A percentile compares a stretch with the other conserved stretches of the same genome.
phyloP scores from a whole-genome alignment of 1,140 invertebrate genomes.

The Caenorhabditis latens region DNA sequence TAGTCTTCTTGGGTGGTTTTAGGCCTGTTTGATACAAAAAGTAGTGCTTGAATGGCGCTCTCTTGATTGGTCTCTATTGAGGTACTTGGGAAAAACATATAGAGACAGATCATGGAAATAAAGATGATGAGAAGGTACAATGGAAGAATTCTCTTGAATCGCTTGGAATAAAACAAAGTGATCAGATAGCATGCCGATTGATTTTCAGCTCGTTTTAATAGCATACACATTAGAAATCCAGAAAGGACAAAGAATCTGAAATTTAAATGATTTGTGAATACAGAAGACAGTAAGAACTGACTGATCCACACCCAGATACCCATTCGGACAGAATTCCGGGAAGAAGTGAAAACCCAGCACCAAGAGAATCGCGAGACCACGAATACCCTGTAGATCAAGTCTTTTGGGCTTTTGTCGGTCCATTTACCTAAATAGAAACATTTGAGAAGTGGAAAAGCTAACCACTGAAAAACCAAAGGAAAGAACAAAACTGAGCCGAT shows the following conservation, averaged over 20 bases:
- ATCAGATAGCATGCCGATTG: background rate
- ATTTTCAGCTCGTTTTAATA: slow-evolving; percentile 30
- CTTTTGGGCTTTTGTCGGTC: background rate
- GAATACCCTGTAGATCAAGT: slow-evolving; percentile 16
- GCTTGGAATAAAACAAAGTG: background rate
- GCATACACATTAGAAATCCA: slow-evolving; percentile 32
- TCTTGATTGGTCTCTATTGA: slow-evolving; percentile 11
- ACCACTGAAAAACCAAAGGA: no score
- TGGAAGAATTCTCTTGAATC: slow-evolving; percentile 40
- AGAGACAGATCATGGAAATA: slow-evolving; percentile 30
- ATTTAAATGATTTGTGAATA: background rate
- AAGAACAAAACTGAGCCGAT: no score
- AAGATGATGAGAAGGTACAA: slow-evolving; percentile 26
- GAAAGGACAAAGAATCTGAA: slow-evolving; percentile 48
- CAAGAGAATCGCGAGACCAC: background rate
- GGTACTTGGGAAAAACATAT: slow-evolving; percentile 16
- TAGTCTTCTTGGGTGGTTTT: slow-evolving; percentile 9
- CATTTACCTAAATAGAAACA: background rate
- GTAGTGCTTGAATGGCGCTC: slow-evolving; percentile 4
- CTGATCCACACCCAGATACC: slow-evolving; percentile 44
- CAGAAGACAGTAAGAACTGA: background rate
- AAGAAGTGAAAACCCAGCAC: slow-evolving; percentile 38
- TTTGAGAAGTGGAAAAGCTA: no score
- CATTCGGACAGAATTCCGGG: slow-evolving; percentile 21
- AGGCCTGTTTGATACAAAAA: slow-evolving; percentile 25